A percentile compares a stretch with the other conserved stretches of the same genome.
These are phyloP conservation scores for Zootoca vivipara DNA, from an alignment of 2,113 vertebrate species.

Conservation along the genomic window DNA sequence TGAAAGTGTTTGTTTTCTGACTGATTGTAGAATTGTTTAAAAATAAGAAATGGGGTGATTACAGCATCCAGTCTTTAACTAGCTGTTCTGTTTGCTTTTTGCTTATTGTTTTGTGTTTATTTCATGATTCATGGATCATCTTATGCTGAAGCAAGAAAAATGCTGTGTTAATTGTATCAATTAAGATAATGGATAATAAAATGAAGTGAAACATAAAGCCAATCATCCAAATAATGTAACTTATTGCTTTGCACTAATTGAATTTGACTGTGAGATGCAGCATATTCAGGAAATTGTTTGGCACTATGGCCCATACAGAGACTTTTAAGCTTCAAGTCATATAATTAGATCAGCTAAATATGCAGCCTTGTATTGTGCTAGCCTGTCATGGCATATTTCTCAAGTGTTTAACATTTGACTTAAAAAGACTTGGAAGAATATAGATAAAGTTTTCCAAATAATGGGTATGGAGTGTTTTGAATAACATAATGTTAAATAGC, in stretches of 20 bases:
- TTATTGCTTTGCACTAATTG: constrained; percentile 33
- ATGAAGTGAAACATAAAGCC: constrained; percentile 22
- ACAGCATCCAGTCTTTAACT: neutral
- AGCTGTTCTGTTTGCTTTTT: neutral
- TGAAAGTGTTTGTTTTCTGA: neutral
- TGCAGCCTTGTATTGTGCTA: neutral
- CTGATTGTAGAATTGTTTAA: neutral
- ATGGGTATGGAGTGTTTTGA: neutral
- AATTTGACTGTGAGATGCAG: constrained; percentile 6
- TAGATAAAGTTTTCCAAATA: neutral
- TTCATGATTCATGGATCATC: constrained; percentile 7
- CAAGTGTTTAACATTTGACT: neutral
- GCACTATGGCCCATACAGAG: neutral
- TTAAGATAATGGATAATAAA: constrained; percentile 35
- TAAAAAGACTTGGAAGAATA: neutral
- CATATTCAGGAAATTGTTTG: neutral
- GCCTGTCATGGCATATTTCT: neutral
- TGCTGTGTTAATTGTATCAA: constrained; percentile 31
- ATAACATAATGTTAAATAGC: neutral
- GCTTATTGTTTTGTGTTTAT: constrained; percentile 15
- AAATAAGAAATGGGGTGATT: neutral
- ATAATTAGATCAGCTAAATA: neutral
- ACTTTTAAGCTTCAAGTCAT: neutral
- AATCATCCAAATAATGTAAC: constrained; percentile 42
- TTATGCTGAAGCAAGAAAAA: neutral